Evolutionary conservation across 1,140 invertebrate genomes (phyloP), one percentile per base, ranked within the genome.

Genomic region (Euwallacea similis): DNA sequence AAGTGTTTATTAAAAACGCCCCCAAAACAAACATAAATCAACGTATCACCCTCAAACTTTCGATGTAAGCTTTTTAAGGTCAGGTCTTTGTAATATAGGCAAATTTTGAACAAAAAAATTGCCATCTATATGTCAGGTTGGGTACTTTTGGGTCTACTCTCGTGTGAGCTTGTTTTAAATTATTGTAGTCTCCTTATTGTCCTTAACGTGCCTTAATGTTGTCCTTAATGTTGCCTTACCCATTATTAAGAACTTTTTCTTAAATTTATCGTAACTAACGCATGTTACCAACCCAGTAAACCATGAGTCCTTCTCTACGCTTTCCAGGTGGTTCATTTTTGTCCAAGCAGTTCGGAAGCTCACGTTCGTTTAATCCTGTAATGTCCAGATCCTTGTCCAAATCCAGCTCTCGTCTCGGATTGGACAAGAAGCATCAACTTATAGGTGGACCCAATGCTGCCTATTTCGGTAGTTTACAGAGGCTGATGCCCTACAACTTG

Each of bases 381-480:
- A 73, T 85, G 33, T 80, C 81, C 0, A 81, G 76, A 59, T 66
- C 79, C 2, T 77, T 81, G 7, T 76, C 83, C 1, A 82, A 83
- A 55, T 80, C 82, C 43, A 69, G 60, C 50, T 76, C 77, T 16
- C 70, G 76, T 56, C 72, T 79, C 15, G 69, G 70, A 10, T 54
- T 75, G 47, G 78, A 81, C 61, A 66, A 66, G 50, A 10, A 66
- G 11, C 21, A 50, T 42, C 77, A 85, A 21, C 67, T 89, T 2
- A 84, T 87, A 56, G 90, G 91, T 6, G 92, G 91, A 0, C 91
- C 91, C 0, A 90, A 93, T 79, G 91, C 92, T 3, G 92, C 91
- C 0, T 94, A 94, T 77, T 94, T 94, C 78, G 92, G 92, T 7
- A 93, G 91, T 50, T 81, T 93, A 11, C 92, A 93, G 76, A 85